Percentiles rank a stretch among this genome's conserved stretches.
These are phyloP conservation scores for Phragmatobia fuliginosa DNA, from an alignment of 2,888 invertebrate genomes.

Conservation along the genomic window DNA sequence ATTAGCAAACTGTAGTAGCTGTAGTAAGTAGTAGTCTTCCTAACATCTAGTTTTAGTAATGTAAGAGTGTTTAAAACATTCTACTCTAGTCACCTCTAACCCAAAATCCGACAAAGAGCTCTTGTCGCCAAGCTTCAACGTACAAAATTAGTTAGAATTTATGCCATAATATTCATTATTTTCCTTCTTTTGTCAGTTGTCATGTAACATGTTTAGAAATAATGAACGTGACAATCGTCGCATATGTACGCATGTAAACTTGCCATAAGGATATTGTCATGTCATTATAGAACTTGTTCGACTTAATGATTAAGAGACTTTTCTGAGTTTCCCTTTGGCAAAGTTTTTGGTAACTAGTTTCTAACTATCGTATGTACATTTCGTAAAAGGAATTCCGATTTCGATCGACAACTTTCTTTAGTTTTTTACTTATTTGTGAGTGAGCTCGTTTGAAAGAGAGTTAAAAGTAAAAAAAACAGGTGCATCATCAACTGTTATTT, in stretches of 20 bases:
- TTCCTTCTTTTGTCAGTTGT: background rate
- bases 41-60: too few species aligned
- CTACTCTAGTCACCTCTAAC: too few species aligned
- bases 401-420: slow-evolving; percentile 10
- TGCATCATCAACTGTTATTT: background rate
- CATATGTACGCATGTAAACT: background rate
- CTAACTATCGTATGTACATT: slow-evolving; percentile 27
- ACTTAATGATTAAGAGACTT: slow-evolving; percentile 44
- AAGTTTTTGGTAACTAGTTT: slow-evolving; percentile 40
- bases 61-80: too few species aligned
- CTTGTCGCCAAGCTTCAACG: background rate
- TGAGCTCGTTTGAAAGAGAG: background rate
- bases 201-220: slow-evolving; percentile 4
- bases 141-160: background rate
- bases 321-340: slow-evolving; percentile 31
- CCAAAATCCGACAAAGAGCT: too few species aligned
- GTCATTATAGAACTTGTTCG: slow-evolving; percentile 34
- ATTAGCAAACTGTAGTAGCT: too few species aligned
- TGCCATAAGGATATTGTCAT: slow-evolving; percentile 22
- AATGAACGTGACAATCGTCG: background rate
- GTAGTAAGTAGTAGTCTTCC: too few species aligned
- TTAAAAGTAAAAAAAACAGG: background rate
- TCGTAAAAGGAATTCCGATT: slow-evolving; percentile 26
- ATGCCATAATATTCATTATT: background rate
- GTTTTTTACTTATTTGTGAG: slow-evolving; percentile 3